Percentiles rank a stretch among this genome's conserved stretches.
Conservation (phyloP, 2,797 vertebrate genomes). For the Chelidonichthys spinosus region DNA sequence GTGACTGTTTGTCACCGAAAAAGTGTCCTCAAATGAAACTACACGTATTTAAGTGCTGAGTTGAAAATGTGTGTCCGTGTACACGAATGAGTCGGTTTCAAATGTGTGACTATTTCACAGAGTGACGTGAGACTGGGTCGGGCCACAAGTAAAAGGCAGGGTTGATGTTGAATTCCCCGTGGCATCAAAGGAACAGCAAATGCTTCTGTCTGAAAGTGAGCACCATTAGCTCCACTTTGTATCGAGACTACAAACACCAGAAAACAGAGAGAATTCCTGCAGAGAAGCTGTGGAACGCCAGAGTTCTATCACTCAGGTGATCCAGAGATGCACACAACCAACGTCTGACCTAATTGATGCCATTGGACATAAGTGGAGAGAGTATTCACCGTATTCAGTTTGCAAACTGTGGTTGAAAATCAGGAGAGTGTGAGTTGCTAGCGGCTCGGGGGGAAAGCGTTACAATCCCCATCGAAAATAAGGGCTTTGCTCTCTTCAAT, state of each 20-base stretch:
- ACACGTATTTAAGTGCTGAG: too few relatives aligned
- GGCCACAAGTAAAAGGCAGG: neutral
- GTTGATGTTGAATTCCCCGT: neutral
- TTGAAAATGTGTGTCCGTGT: too few relatives aligned
- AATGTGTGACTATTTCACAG: too few relatives aligned
- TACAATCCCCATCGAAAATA: neutral
- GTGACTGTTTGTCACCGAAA: neutral
- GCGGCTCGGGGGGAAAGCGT: neutral
- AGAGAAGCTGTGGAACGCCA: neutral
- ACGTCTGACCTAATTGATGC: neutral
- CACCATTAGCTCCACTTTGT: neutral
- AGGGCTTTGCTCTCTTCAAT: neutral
- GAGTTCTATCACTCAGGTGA: neutral
- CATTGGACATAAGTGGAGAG: neutral
- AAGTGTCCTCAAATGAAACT: too few relatives aligned
- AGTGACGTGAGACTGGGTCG: too few relatives aligned
- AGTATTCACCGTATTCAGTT: neutral
- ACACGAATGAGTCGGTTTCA: too few relatives aligned
- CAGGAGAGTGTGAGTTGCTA: neutral
- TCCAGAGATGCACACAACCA: neutral
- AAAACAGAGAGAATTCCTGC: neutral
- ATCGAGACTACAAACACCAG: neutral
- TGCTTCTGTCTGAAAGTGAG: neutral
- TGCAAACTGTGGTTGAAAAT: neutral
- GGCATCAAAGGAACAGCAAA: neutral